Evolutionary conservation across 2,797 vertebrate species (phyloP).

Genomic region (Champsocephalus gunnari): DNA sequence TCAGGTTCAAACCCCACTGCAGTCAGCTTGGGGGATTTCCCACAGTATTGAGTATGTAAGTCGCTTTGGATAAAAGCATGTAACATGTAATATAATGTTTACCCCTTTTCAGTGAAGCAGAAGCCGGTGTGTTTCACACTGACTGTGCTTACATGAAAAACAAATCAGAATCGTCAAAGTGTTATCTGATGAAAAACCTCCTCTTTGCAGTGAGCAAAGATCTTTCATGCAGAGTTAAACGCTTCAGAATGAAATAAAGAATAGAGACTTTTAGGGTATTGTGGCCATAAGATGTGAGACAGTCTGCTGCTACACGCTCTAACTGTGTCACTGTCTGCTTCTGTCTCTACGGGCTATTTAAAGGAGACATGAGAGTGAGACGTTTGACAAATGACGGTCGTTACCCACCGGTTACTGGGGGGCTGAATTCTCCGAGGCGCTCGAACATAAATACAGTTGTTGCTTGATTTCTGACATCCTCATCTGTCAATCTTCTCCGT

Average conservation of each 20-base stretch:
- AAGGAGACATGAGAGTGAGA: conserved; percentile 19
- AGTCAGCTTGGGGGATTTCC: too few relatives aligned
- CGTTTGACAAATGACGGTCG: conserved; percentile 26
- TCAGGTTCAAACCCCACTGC: too few relatives aligned
- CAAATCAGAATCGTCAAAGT: background rate
- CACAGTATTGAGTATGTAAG: too few relatives aligned
- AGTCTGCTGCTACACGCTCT: conserved; percentile 1
- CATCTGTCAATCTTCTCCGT: background rate
- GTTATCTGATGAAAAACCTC: background rate
- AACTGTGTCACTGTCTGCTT: background rate
- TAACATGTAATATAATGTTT: background rate
- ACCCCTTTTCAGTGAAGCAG: background rate
- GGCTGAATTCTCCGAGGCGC: conserved; percentile 6
- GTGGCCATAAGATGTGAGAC: background rate
- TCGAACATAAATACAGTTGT: background rate
- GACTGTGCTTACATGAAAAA: background rate
- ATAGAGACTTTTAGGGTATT: background rate
- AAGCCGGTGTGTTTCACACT: background rate
- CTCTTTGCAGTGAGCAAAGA: background rate
- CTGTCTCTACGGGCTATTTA: conserved; percentile 11
- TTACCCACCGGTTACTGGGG: background rate
- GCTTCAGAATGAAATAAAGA: background rate
- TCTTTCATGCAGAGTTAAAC: conserved; percentile 6
- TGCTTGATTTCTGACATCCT: background rate
- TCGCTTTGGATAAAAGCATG: too few relatives aligned